A percentile compares a stretch with the other conserved stretches of the same genome.
Conservation (phyloP, 2,113 vertebrate genomes). For the Nothoprocta perdicaria region DNA sequence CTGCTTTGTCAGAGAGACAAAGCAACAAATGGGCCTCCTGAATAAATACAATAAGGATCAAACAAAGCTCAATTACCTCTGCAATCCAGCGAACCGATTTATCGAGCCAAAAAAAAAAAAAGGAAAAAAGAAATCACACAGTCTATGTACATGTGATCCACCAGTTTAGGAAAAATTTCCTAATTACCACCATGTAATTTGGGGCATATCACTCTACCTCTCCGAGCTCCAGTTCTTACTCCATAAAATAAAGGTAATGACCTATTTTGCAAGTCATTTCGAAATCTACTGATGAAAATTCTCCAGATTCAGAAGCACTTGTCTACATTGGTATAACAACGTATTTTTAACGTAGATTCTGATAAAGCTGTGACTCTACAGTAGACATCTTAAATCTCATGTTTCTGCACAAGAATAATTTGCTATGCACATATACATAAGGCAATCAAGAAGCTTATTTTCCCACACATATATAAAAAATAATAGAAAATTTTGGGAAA, state of each 20-base stretch:
- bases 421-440: not conserved
- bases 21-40: not conserved
- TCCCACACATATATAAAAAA: not conserved
- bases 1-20: not conserved
- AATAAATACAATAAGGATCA: constrained; percentile 16
- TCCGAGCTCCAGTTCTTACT: not conserved
- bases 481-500: not conserved
- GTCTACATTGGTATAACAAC: not conserved
- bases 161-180: not conserved
- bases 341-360: not conserved
- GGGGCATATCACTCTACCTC: not conserved
- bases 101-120: not conserved
- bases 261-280: constrained; percentile 30
- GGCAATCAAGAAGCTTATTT: not conserved
- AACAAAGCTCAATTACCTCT: not conserved
- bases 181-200: not conserved
- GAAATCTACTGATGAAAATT: not conserved
- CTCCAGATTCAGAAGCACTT: not conserved
- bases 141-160: not conserved
- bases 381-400: not conserved
- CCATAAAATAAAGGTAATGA: constrained; percentile 21
- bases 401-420: not conserved
- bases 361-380: not conserved
- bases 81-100: not conserved
- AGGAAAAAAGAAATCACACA: not conserved